A percentile compares a stretch with the other conserved stretches of the same genome.
Conservation (phyloP, 2,888 invertebrate species). For the Mesorhabditis spiculigera region DNA sequence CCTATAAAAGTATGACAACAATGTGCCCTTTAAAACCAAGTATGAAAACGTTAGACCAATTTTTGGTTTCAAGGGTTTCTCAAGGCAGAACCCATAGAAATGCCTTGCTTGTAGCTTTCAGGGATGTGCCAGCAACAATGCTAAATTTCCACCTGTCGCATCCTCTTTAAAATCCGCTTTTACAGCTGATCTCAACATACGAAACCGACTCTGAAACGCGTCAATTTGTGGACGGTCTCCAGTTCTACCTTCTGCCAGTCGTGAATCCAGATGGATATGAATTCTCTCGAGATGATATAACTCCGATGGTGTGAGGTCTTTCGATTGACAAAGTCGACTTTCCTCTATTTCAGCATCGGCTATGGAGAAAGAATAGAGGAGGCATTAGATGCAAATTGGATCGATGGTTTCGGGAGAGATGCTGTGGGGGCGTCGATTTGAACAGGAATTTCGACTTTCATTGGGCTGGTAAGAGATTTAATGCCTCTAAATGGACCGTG, state of each 20-base stretch:
- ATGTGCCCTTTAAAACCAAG: too few species aligned
- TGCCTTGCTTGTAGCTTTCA: too few species aligned
- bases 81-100: too few species aligned
- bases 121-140: too few species aligned
- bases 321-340: background rate
- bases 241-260: conserved; percentile 51
- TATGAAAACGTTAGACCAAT: too few species aligned
- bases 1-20: too few species aligned
- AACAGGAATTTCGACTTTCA: conserved; percentile 53
- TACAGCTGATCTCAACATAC: conserved; percentile 49
- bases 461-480: conserved; percentile 25
- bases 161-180: background rate
- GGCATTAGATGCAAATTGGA: conserved; percentile 50
- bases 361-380: conserved; percentile 55
- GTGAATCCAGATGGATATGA: conserved; percentile 54
- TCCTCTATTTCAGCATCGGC: conserved; percentile 33
- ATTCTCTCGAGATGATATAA: conserved; percentile 49
- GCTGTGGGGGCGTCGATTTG: conserved; percentile 57
- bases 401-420: conserved; percentile 49
- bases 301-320: conserved; percentile 34
- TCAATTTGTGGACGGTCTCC: conserved; percentile 30
- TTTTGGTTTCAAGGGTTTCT: too few species aligned
- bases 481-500: background rate
- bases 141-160: too few species aligned
- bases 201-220: conserved; percentile 29